These are phyloP conservation scores for Pinna nobilis DNA, from an alignment of 1,140 invertebrate genomes.

Conservation along the genomic window DNA sequence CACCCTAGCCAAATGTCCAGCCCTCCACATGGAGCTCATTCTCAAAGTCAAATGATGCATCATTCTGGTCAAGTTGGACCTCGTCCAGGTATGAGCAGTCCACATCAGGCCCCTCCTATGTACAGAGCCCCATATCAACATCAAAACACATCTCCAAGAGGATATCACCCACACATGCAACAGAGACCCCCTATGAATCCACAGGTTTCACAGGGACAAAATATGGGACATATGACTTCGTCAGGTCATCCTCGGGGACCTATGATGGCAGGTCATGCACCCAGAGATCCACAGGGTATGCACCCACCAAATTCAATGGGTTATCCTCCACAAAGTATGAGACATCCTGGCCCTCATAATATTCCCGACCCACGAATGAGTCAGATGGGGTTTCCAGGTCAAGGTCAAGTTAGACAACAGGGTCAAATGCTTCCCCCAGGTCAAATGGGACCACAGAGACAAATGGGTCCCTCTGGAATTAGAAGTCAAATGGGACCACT, in stretches of 20 bases:
- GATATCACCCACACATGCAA: background rate
- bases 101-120: background rate
- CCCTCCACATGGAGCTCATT: slow-evolving; percentile 15
- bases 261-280: no score
- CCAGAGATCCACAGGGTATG: slow-evolving; percentile 8
- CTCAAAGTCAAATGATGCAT: slow-evolving; percentile 23
- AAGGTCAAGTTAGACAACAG: background rate
- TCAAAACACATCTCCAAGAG: background rate
- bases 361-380: background rate
- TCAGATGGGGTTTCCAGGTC: background rate
- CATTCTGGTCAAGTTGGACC: slow-evolving; percentile 15
- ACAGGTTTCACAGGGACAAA: slow-evolving; percentile 19
- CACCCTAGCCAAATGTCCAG: slow-evolving; percentile 19
- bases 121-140: background rate
- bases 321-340: background rate
- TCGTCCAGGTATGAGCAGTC: background rate
- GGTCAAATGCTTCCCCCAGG: background rate
- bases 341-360: background rate
- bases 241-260: no score
- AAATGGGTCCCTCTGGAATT: background rate
- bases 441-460: background rate
- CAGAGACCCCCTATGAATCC: slow-evolving; percentile 12
- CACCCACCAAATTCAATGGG: background rate
- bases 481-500: background rate
- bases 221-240: slow-evolving; percentile 13